Evolutionary conservation across 30 jellyfish, hydroid and myxozoan species (phyloP), one percentile per base, ranked within the genome.

Genomic region (Aurelia aurita): DNA sequence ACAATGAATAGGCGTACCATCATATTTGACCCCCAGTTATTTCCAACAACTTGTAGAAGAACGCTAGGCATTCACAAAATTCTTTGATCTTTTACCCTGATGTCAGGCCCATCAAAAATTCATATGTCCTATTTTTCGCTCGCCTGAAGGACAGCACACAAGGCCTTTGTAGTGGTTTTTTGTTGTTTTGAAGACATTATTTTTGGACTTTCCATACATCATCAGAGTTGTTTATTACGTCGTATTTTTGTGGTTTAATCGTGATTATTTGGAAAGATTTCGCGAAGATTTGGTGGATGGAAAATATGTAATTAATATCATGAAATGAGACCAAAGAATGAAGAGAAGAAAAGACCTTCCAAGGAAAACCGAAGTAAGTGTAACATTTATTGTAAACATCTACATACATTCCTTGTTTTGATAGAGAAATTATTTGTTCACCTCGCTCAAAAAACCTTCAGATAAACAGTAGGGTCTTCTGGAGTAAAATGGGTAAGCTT

Each of bases 61-160:
- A 75, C 96, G 90, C 76, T 27, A 87, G 70, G 57, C 86, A 74
- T 68, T 68, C 90, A 51, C 16, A 35, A 14, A 49, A 39, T 9
- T 49, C 54, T 20, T 39, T 77, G 96, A 77, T 77, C 96, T 75
- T 87, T 77, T 68, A 83, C 87, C 93, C 93, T 55, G 7, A 26
- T 83, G 93, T 77, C 96, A 87, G 43, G 55, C 62, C 51, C 86
- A 87, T 76, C 79, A 87, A 87, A 87, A 35, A 76, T 87, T 87
- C 84, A 87, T 54, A 70, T 86, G 58, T 26, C 26, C 43, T 22
- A n/a, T 23, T 31, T 64, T 43, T 4, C 54, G 26, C 51, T 8
- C 64, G 51, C 53, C 58, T 82, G 67, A 83, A 75, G 77, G 82
- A 80, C 90, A 53, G 58, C 57, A 15, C 69, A 22, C 68, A 47